These are phyloP conservation scores for Numenius phaeopus DNA, from an alignment of 2,797 vertebrate genomes.

Conservation along the genomic window DNA sequence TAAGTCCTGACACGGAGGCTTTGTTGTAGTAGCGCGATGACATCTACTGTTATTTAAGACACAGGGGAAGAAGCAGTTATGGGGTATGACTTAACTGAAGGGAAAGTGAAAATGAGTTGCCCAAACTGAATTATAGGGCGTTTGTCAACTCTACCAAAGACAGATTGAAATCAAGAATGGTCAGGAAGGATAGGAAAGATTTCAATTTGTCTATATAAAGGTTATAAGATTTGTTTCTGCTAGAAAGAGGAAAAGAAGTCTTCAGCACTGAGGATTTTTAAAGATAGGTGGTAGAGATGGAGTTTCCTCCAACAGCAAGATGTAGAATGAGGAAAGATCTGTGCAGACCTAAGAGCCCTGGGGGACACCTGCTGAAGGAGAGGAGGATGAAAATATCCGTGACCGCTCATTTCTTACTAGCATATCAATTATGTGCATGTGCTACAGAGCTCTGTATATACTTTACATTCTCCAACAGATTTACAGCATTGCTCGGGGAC, in stretches of 20 bases:
- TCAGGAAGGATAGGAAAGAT: not conserved
- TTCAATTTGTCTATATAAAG: not conserved
- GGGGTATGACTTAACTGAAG: not conserved
- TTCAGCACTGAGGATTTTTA: not conserved
- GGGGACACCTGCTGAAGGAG: not conserved
- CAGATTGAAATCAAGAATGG: not conserved
- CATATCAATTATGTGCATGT: not conserved
- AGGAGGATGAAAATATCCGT: not conserved
- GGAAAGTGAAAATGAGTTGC: not conserved
- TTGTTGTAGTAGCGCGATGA: not conserved
- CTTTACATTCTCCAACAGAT: not conserved
- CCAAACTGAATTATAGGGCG: not conserved
- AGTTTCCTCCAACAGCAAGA: not conserved
- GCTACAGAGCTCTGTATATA: not conserved
- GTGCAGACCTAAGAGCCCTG: not conserved
- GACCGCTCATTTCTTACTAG: not conserved
- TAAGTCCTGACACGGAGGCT: not conserved
- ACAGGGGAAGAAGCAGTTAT: not conserved
- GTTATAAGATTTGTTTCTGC: not conserved
- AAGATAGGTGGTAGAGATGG: not conserved
- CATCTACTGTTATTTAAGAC: not conserved
- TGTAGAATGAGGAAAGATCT: fast-evolving
- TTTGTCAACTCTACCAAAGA: not conserved
- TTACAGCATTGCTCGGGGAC: not conserved
- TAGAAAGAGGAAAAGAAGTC: not conserved